Conservation (phyloP, 2,113 vertebrate genomes). For the Pardalotus punctatus region DNA sequence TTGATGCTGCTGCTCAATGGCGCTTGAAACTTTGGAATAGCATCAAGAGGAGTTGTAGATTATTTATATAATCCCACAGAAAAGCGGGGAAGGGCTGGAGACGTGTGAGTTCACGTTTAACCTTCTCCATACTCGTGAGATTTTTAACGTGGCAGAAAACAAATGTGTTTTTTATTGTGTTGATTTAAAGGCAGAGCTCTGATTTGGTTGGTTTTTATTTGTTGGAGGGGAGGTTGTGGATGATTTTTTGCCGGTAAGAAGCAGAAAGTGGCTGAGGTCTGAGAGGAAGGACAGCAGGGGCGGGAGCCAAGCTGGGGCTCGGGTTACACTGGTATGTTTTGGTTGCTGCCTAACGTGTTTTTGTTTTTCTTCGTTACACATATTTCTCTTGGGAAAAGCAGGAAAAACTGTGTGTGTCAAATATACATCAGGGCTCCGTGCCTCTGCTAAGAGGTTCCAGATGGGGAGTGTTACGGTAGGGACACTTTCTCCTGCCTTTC, state of each 20-base stretch:
- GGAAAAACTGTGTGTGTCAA: slow-evolving; percentile 17
- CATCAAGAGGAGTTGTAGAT: neutral
- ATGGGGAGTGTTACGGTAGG: neutral
- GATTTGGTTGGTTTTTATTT: neutral
- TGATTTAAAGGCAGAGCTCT: neutral
- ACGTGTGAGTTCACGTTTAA: fast-evolving
- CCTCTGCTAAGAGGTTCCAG: slow-evolving; percentile 40
- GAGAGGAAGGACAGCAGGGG: slow-evolving; percentile 23
- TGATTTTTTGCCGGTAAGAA: neutral
- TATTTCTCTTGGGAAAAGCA: slow-evolving; percentile 50
- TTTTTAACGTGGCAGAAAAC: neutral
- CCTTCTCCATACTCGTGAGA: neutral
- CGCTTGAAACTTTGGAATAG: neutral
- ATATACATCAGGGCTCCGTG: neutral
- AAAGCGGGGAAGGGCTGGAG: neutral
- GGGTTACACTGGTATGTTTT: slow-evolving; percentile 43
- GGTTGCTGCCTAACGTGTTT: slow-evolving; percentile 57
- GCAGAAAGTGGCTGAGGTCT: slow-evolving; percentile 26
- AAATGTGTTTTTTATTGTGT: neutral
- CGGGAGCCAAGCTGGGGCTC: slow-evolving; percentile 22
- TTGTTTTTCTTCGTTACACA: slow-evolving; percentile 55
- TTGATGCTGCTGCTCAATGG: neutral
- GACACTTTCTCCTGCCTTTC: neutral
- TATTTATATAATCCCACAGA: neutral
- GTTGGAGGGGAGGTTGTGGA: neutral